A percentile compares a stretch with the other conserved stretches of the same genome.
Evolutionary conservation across 2,888 invertebrate species (phyloP).

Genomic region (Lumbricus terrestris): DNA sequence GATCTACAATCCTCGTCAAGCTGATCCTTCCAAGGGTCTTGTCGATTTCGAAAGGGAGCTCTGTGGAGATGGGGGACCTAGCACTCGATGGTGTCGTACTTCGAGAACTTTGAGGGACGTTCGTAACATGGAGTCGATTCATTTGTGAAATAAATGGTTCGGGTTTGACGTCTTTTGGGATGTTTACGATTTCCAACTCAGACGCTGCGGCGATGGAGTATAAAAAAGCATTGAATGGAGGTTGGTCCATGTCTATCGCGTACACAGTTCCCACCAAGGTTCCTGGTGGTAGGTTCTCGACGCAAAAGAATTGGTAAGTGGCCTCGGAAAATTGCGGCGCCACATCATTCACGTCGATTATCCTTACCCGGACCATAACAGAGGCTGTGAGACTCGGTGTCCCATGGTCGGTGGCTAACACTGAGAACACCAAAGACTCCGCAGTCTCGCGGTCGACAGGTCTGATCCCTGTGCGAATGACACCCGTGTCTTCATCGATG

Average conservation of each 20-base stretch:
- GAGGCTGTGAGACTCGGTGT: constrained; percentile 75
- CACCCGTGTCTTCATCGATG: constrained; percentile 28
- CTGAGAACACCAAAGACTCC: constrained; percentile 80
- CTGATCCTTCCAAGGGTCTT: background rate
- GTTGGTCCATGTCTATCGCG: background rate
- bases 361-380: constrained; percentile 80
- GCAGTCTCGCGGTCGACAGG: constrained; percentile 93
- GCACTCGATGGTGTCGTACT: background rate
- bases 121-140: background rate
- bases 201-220: background rate
- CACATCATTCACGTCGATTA: constrained; percentile 93
- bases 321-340: constrained; percentile 65
- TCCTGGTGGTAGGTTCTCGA: background rate
- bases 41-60: background rate
- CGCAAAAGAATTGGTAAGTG: background rate
- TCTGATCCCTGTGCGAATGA: constrained; percentile 54
- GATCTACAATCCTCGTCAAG: background rate
- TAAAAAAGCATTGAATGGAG: background rate
- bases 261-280: background rate
- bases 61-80: background rate
- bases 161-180: background rate
- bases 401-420: constrained; percentile 84
- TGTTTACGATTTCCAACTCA: background rate
- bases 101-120: background rate
- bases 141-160: background rate